Base-by-base conservation (phyloP, 1,140 invertebrate genomes). In the Lordiphosa collinella region DNA sequence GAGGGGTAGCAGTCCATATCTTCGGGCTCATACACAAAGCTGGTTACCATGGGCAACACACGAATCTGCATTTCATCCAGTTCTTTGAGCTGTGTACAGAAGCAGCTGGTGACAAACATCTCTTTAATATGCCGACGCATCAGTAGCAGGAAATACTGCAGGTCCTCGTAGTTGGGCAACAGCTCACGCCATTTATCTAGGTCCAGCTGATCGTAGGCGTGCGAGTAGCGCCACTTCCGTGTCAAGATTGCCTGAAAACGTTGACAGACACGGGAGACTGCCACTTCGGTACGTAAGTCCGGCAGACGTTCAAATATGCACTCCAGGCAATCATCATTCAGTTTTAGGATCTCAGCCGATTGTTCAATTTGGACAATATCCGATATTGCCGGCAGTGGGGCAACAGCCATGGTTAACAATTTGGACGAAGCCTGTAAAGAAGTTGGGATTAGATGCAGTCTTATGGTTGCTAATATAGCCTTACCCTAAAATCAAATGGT, bases 1-100 rank as follows among this genome's bases (percentile, higher is more conserved):
- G 78, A 73, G 5, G 78, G 78, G 59, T 73, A 84, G 11, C 78
- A 84, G n/a, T 87, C 78, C 9, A 79, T 64, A 46, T 87, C 84
- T 3, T 76, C 75, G 3, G 79, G 60, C 43, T 75, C 69, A 36
- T 85, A 85, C 38, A 62, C 67, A 38, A 85, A 86, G 12, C 64
- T 59, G 1, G 31, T 50, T 25, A 85, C 74, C n/a, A 49, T 55
- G 3, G 79, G 79, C 29, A 85, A 43, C 38, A 63, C 65, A n/a
- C 18, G 18, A 9, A 85, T 74, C 10, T 86, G 56, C 74, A 85
- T 85, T 40, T 85, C 73, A 10, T 74, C 60, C 13, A 87, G 44
- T 18, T 86, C 84, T 10, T 76, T 75, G 2, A 87, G 41, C 34
- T 80, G 41, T 4, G 73, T 61, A 50, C 75, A 66, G 25, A 87